These are phyloP conservation scores for Triops cancriformis DNA, from an alignment of 1,140 invertebrate genomes.

Conservation along the genomic window DNA sequence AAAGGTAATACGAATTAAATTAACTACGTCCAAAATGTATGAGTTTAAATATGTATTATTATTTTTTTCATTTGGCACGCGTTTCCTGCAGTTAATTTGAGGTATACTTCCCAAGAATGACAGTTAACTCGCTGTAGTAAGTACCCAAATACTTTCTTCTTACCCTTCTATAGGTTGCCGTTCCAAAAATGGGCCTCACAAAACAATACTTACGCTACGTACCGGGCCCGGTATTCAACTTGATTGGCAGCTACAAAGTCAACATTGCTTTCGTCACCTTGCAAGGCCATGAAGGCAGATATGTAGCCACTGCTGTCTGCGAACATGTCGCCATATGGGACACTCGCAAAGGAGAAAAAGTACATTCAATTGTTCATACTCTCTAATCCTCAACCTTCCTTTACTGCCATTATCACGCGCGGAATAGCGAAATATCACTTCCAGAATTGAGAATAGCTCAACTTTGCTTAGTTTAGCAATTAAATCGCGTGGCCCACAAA, in stretches of 20 bases:
- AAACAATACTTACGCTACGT: slow-evolving; percentile 91
- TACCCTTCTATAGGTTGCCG: background rate
- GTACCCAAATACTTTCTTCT: background rate
- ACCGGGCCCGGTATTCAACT: slow-evolving; percentile 70
- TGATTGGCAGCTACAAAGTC: slow-evolving; percentile 68
- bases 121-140: too few species aligned
- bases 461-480: too few species aligned
- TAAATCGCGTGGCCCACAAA: too few species aligned
- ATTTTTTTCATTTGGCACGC: too few species aligned
- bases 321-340: slow-evolving; percentile 94
- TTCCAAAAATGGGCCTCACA: slow-evolving; percentile 74
- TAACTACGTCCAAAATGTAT: too few species aligned
- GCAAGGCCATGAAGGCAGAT: slow-evolving; percentile 65
- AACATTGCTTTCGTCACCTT: slow-evolving; percentile 68
- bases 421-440: too few species aligned
- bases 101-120: too few species aligned
- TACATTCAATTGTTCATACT: slow-evolving; percentile 39
- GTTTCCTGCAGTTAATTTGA: too few species aligned
- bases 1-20: too few species aligned
- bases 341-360: slow-evolving; percentile 77
- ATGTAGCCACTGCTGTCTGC: slow-evolving; percentile 76
- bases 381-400: background rate
- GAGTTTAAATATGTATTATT: too few species aligned
- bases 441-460: too few species aligned
- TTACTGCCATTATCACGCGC: too few species aligned